Evolutionary conservation across 2,888 invertebrate species (phyloP).

Genomic region (Pediacus dermestoides): DNA sequence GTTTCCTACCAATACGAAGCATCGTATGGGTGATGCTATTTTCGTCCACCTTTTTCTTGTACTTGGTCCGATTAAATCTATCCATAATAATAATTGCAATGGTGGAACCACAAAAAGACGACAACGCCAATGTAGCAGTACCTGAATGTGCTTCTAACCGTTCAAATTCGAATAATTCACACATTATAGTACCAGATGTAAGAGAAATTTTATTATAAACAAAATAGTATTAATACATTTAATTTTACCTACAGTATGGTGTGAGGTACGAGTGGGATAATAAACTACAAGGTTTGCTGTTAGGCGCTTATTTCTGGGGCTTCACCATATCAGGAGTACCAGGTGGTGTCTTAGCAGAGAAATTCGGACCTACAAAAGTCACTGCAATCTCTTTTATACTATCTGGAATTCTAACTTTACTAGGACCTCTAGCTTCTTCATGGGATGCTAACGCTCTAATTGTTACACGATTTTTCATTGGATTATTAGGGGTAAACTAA

Average conservation of each 20-base stretch:
- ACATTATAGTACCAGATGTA: conserved; percentile 2
- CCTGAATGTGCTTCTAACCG: conserved; percentile 27
- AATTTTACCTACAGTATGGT: conserved; percentile 48
- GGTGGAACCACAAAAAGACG: conserved; percentile 51
- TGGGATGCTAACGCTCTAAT: conserved; percentile 57
- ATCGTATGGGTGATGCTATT: conserved; percentile 66
- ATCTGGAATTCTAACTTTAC: conserved; percentile 56
- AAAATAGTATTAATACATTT: conserved; percentile 1
- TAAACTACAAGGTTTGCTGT: conserved; percentile 60
- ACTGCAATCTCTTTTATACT: conserved; percentile 54
- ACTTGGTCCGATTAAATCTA: conserved; percentile 73
- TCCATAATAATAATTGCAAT: conserved; percentile 71
- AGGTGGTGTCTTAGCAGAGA: conserved; percentile 65
- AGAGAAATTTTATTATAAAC: not conserved
- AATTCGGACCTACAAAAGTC: conserved; percentile 59
- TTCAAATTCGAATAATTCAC: not conserved
- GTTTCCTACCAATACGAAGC: conserved; percentile 53
- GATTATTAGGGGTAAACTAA: conserved; percentile 58
- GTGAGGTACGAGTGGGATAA: conserved; percentile 57
- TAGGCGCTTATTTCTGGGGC: conserved; percentile 69
- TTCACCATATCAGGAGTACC: conserved; percentile 63
- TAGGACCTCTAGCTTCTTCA: conserved; percentile 60
- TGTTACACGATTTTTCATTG: conserved; percentile 57
- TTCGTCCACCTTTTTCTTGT: conserved; percentile 67
- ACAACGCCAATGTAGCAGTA: conserved; percentile 12